A percentile compares a stretch with the other conserved stretches of the same genome.
Conservation (phyloP, 2,888 invertebrate genomes). For the Phymatocera aterrima region DNA sequence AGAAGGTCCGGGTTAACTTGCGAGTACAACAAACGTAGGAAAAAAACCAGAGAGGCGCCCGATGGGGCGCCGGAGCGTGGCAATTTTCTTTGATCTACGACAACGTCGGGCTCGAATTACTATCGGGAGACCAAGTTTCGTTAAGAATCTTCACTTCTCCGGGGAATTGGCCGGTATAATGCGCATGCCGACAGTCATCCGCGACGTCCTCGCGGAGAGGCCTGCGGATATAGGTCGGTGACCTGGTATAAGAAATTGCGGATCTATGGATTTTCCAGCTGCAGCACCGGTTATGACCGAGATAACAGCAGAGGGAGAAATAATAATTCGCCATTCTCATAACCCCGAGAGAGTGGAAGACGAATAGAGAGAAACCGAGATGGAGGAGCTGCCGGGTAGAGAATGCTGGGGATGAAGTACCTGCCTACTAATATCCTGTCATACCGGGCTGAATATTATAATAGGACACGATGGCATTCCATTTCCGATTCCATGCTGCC, state of each 20-base stretch:
- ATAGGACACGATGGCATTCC: slow-evolving; percentile 42
- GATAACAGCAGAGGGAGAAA: slow-evolving; percentile 45
- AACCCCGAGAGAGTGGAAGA: slow-evolving; percentile 1
- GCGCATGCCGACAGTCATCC: too few relatives aligned
- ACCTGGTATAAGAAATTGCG: not conserved
- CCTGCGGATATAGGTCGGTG: not conserved
- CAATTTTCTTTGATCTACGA: not conserved
- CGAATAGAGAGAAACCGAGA: slow-evolving; percentile 39
- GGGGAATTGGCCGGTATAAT: not conserved
- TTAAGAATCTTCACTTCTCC: too few relatives aligned
- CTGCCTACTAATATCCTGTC: slow-evolving; percentile 50
- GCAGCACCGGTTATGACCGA: slow-evolving; percentile 47
- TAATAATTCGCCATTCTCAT: slow-evolving; percentile 42
- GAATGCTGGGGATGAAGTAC: slow-evolving; percentile 45
- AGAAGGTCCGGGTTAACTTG: slow-evolving; percentile 12
- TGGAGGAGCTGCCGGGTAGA: slow-evolving; percentile 45
- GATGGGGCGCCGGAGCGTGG: not conserved
- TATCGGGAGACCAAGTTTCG: not conserved
- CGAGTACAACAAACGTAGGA: not conserved
- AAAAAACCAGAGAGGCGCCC: not conserved
- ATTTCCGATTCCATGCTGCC: slow-evolving; percentile 47
- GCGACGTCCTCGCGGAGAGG: not conserved
- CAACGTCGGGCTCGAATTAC: not conserved
- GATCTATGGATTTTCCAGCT: not conserved
- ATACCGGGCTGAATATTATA: slow-evolving; percentile 49